Evolutionary conservation across 1,140 invertebrate genomes (phyloP).

Genomic region (Caenorhabditis brenneri): DNA sequence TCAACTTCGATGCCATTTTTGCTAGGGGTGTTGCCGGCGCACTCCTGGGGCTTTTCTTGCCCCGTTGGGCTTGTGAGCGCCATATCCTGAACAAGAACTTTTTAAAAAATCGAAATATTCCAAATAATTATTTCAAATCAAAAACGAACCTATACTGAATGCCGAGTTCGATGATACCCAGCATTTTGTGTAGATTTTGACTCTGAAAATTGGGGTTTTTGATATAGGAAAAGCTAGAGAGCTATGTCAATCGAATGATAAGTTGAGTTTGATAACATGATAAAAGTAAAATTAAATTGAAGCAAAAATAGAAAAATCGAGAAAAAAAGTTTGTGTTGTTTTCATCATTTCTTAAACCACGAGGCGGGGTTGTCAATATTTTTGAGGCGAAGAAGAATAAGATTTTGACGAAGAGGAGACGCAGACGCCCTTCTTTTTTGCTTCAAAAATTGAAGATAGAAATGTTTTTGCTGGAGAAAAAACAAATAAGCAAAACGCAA

Average conservation of each 20-base stretch:
- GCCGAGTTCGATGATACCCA: constrained; percentile 31
- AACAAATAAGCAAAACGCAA: background rate
- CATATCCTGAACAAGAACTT: background rate
- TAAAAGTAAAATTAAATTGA: too few relatives aligned
- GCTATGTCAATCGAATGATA: too few relatives aligned
- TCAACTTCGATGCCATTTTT: constrained; percentile 4
- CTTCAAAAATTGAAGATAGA: background rate
- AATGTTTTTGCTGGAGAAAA: background rate
- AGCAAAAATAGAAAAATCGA: background rate
- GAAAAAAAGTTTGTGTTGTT: background rate
- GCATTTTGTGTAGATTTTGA: background rate
- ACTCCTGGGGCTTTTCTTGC: constrained; percentile 1
- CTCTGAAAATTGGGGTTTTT: background rate
- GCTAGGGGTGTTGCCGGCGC: background rate
- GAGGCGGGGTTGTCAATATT: constrained; percentile 23
- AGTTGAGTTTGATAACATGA: too few relatives aligned
- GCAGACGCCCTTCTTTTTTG: background rate
- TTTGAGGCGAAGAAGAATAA: constrained; percentile 39
- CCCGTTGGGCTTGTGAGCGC: background rate
- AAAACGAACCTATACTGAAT: constrained; percentile 9
- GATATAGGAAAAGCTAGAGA: background rate
- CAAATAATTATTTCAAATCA: too few relatives aligned
- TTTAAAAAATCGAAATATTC: too few relatives aligned
- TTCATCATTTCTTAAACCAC: background rate
- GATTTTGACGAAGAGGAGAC: constrained; percentile 11